Conservation (phyloP, 2,113 vertebrate species). For the Poecilia latipinna region DNA sequence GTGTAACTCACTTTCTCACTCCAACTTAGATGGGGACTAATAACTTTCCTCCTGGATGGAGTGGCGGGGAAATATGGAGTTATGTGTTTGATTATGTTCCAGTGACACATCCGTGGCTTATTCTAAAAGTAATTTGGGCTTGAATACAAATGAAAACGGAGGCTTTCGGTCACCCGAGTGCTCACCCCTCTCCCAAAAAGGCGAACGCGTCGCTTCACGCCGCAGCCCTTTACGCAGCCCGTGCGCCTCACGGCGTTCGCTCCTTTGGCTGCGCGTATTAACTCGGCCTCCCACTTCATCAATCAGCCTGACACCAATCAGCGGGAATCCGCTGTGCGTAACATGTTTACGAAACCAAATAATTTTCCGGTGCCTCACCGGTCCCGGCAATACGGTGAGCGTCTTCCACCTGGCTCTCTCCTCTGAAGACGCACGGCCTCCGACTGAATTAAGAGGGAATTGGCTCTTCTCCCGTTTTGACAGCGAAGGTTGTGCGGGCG, state of each 20-base stretch:
- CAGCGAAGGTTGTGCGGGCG: constrained; percentile 56
- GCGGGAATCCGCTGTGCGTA: constrained; percentile 37
- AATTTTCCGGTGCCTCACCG: constrained; percentile 41
- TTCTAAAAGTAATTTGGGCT: constrained; percentile 33
- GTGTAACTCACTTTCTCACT: not conserved
- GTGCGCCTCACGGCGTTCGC: constrained; percentile 35
- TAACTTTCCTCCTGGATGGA: not conserved
- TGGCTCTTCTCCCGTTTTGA: constrained; percentile 44
- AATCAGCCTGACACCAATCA: constrained; percentile 65
- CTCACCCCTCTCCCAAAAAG: constrained; percentile 8
- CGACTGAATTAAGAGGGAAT: constrained; percentile 60
- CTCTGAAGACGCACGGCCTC: constrained; percentile 42
- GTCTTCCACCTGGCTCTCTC: constrained; percentile 42
- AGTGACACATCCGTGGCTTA: not conserved
- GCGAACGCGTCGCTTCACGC: not conserved
- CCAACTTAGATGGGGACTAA: not conserved
- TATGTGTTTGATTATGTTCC: not conserved
- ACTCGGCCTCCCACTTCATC: constrained; percentile 62
- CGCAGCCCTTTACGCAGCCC: constrained; percentile 32
- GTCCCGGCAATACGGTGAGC: constrained; percentile 40
- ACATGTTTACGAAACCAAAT: constrained; percentile 64
- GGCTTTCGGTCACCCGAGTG: constrained; percentile 10
- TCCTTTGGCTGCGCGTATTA: constrained; percentile 44
- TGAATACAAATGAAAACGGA: constrained; percentile 40
- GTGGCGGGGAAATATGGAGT: not conserved